These are phyloP conservation scores for Oncopodura yosiiana DNA, from an alignment of 1,140 invertebrate genomes.

Conservation along the genomic window DNA sequence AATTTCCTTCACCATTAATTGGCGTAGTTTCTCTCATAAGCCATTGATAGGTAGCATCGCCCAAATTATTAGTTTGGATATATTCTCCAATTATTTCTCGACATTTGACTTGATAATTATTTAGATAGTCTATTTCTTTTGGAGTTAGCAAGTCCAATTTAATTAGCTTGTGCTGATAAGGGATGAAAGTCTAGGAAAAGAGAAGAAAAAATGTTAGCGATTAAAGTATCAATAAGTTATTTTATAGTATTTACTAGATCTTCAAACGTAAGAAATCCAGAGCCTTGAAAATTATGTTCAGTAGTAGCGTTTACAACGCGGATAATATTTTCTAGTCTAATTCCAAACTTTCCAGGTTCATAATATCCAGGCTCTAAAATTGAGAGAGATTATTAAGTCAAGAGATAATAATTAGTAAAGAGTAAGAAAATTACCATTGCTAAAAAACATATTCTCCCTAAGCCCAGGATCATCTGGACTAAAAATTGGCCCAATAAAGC, in stretches of 20 bases:
- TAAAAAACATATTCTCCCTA: slow-evolving; percentile 78
- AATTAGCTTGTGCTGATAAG: slow-evolving; percentile 85
- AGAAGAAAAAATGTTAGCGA: no score
- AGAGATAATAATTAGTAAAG: background rate
- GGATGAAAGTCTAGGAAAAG: slow-evolving; percentile 87
- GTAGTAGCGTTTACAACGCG: slow-evolving; percentile 58
- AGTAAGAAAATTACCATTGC: slow-evolving; percentile 58
- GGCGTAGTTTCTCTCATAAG: slow-evolving; percentile 9
- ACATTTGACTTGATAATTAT: slow-evolving; percentile 66
- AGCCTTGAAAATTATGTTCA: slow-evolving; percentile 57
- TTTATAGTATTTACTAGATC: no score
- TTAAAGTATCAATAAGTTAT: no score
- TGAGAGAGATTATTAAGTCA: slow-evolving; percentile 2
- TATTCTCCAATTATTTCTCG: slow-evolving; percentile 59
- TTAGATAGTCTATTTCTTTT: slow-evolving; percentile 58
- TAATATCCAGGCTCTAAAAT: slow-evolving; percentile 64
- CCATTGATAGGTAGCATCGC: slow-evolving; percentile 6
- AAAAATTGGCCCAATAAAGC: slow-evolving; percentile 62
- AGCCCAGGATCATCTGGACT: slow-evolving; percentile 71
- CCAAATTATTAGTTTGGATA: slow-evolving; percentile 39
- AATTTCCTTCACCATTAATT: no score
- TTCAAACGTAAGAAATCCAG: slow-evolving; percentile 57
- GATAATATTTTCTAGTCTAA: slow-evolving; percentile 84
- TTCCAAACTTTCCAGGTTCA: slow-evolving; percentile 72
- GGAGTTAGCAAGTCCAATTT: slow-evolving; percentile 63